These are phyloP conservation scores for Myathropa florea DNA, from an alignment of 2,888 invertebrate genomes.

Conservation along the genomic window DNA sequence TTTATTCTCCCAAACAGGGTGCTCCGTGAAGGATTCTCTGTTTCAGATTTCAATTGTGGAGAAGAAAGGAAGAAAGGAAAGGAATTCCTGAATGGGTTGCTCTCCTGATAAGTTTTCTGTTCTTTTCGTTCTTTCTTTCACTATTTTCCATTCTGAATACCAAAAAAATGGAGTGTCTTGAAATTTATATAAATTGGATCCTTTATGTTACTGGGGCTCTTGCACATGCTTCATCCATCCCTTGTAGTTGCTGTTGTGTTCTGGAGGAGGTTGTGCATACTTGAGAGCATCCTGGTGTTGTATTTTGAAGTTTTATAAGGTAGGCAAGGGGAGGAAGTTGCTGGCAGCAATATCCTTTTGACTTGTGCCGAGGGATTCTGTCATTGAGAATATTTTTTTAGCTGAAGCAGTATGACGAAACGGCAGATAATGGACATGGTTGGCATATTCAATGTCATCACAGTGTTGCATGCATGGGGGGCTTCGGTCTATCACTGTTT, in stretches of 20 bases:
- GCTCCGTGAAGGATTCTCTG: background rate
- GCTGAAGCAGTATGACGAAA: background rate
- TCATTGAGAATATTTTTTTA: background rate
- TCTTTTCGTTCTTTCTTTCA: background rate
- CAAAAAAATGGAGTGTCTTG: conserved; percentile 6
- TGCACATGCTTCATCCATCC: conserved; percentile 4
- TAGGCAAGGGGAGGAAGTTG: background rate
- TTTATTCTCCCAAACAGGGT: conserved; percentile 40
- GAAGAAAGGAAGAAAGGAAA: conserved; percentile 15
- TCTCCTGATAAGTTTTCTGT: conserved; percentile 26
- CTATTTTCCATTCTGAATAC: conserved; percentile 1
- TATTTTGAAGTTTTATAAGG: background rate
- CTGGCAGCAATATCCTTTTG: conserved; percentile 3
- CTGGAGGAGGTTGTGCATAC: conserved; percentile 14
- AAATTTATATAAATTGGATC: conserved; percentile 51
- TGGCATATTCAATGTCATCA: background rate
- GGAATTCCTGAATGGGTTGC: conserved; percentile 31
- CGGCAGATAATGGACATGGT: background rate
- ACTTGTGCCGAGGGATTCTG: background rate
- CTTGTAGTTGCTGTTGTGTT: conserved; percentile 14
- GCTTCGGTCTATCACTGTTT: background rate
- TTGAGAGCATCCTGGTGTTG: conserved; percentile 17
- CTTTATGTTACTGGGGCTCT: conserved; percentile 31
- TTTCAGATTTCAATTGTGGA: conserved; percentile 2
- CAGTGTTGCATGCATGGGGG: background rate